Conservation (phyloP, 2,888 invertebrate genomes). For the Drosophila anomalata region DNA sequence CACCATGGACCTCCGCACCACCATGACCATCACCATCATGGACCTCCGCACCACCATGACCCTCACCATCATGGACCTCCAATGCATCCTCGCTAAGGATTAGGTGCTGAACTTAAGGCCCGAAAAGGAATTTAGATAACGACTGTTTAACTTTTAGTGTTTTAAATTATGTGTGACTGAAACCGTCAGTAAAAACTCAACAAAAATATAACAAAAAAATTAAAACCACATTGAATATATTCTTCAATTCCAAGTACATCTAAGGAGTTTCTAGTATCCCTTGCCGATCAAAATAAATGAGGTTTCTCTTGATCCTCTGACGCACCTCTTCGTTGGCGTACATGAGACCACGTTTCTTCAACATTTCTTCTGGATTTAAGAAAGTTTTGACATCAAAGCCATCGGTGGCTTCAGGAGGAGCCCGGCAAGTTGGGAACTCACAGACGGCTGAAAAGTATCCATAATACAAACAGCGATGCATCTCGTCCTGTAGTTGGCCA, state of each 20-base stretch:
- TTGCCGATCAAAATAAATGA: constrained; percentile 70
- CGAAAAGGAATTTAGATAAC: background rate
- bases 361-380: constrained; percentile 49
- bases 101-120: background rate
- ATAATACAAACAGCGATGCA: constrained; percentile 65
- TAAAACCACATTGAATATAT: background rate
- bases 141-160: background rate
- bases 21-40: constrained; percentile 19
- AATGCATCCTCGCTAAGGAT: constrained; percentile 36
- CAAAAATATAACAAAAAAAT: background rate
- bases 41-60: constrained; percentile 24
- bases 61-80: constrained; percentile 35
- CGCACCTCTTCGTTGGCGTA: constrained; percentile 67
- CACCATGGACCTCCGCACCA: constrained; percentile 42
- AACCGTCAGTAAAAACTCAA: background rate
- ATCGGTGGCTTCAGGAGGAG: constrained; percentile 53
- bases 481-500: constrained; percentile 60
- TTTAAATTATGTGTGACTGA: background rate
- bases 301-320: constrained; percentile 59
- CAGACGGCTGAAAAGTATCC: constrained; percentile 70
- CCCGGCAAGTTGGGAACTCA: constrained; percentile 73
- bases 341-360: constrained; percentile 60
- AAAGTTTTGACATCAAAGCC: constrained; percentile 65
- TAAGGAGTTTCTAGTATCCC: constrained; percentile 59
- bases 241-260: background rate